Conservation (phyloP, 2,113 vertebrate species). For the Caretta caretta region DNA sequence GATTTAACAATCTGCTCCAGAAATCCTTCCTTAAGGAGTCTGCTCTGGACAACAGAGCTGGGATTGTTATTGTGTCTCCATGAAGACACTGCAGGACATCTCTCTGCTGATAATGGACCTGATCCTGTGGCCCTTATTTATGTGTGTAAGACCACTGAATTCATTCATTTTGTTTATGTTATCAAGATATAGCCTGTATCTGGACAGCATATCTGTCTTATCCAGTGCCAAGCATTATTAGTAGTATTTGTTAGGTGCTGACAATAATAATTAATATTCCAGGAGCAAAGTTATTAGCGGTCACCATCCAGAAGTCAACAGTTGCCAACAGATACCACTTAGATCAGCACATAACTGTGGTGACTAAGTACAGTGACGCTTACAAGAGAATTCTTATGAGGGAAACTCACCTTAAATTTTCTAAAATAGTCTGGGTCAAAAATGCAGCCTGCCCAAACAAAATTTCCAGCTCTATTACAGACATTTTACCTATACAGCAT, state of each 20-base stretch:
- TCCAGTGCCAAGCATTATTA: neutral
- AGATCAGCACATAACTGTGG: too few species aligned
- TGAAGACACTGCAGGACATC: neutral
- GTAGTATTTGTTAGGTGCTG: neutral
- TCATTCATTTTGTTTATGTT: neutral
- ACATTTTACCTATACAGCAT: neutral
- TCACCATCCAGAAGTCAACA: neutral
- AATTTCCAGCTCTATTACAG: neutral
- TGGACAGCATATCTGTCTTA: neutral
- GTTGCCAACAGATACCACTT: neutral
- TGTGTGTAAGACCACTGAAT: neutral
- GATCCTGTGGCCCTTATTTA: neutral
- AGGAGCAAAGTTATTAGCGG: neutral
- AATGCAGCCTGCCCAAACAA: neutral
- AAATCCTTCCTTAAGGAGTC: neutral
- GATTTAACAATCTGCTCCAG: neutral
- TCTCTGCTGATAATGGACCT: neutral
- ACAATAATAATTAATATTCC: neutral
- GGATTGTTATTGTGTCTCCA: neutral
- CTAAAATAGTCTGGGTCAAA: neutral
- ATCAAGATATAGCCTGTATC: too few species aligned
- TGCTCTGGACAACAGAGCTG: neutral
- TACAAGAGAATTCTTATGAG: neutral
- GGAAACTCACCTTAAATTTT: neutral
- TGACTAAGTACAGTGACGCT: neutral